Percentiles rank a stretch among this genome's conserved stretches.
Evolutionary conservation across 2,797 vertebrate genomes (phyloP).

Genomic region (Siniperca obscura): DNA sequence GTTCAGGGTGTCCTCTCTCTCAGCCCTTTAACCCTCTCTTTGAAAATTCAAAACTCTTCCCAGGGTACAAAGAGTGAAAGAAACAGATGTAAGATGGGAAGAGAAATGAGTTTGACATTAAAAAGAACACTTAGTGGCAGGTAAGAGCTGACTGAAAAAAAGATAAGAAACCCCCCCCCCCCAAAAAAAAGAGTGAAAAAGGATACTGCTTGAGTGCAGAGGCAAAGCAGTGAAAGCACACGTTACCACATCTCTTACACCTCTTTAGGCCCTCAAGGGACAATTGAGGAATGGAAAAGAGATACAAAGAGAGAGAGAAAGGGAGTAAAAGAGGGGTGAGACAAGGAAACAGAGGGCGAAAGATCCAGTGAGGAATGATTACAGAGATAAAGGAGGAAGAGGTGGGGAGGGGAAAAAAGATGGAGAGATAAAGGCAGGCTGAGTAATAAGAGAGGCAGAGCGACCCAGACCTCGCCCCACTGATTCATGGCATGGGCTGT

Average conservation of each 20-base stretch:
- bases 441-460: constrained; percentile 73
- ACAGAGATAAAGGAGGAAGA: constrained; percentile 11
- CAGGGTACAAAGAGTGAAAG: constrained; percentile 7
- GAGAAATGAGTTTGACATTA: constrained; percentile 40
- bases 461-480: constrained; percentile 76
- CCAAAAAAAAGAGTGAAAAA: not conserved
- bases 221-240: not conserved
- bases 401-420: constrained; percentile 11
- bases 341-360: not conserved
- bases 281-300: constrained; percentile 19
- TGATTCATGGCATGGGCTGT: constrained; percentile 80
- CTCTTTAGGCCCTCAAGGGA: constrained; percentile 12
- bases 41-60: constrained; percentile 34
- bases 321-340: constrained; percentile 12
- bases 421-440: constrained; percentile 49
- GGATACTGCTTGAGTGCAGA: not conserved
- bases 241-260: constrained; percentile 19
- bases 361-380: not conserved
- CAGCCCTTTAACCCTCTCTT: constrained; percentile 30
- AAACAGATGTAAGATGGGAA: constrained; percentile 1
- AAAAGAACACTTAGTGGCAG: constrained; percentile 33
- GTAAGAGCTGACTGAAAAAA: constrained; percentile 11
- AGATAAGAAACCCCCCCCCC: not conserved
- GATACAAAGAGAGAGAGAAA: constrained; percentile 6
- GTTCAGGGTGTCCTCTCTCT: constrained; percentile 56